Base-by-base conservation (phyloP, 1,140 invertebrate species). In the Druon quercuslanigerum region DNA sequence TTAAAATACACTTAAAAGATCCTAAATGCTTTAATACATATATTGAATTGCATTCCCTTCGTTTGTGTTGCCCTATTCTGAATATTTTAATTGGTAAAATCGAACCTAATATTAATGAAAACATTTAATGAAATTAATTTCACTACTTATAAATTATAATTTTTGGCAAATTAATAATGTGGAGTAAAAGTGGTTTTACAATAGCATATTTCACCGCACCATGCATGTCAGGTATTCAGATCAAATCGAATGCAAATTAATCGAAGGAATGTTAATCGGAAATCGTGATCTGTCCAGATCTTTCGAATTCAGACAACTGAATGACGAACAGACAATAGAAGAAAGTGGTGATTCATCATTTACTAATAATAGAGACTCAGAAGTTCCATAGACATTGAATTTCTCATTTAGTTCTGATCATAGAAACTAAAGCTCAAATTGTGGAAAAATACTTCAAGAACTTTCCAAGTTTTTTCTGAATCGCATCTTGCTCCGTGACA, bases 231-330 rank as follows among this genome's bases (percentile, higher is more conserved):
- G 25, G 5, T 66, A 66, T 66, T 40, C 25, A 66, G 13, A 66
- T 16, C 60, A 66, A 66, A 66, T 66, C 60, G 25, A 40, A 66
- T 66, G 60, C 25, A 66, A 66, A 66, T 66, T 66, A 66, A 40
- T n/a, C 33, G 25, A 40, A 66, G 25, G 25, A 66, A 66, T 66
- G 25, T 66, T 66, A 66, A 66, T 66, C 33, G 25, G 20, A 16
- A 66, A 40, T 66, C 33, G 40, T 40, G 60, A 66, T 66, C 40
- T n/a, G 25, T 66, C 40, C 33, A 66, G 60, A 66, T 13, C 25
- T 66, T 66, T 66, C 33, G 60, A 25, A 66, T 40, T 60, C 40
- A 46, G 40, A 46, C 40, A 46, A 46, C 40, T 46, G 40, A 46
- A 46, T 33, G 25, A 66, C 46, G 25, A 66, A 66, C 46, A 20